Percentiles rank a stretch among this genome's conserved stretches.
Evolutionary conservation across 2,888 invertebrate species (phyloP).

Genomic region (Meteorus cinctellus): DNA sequence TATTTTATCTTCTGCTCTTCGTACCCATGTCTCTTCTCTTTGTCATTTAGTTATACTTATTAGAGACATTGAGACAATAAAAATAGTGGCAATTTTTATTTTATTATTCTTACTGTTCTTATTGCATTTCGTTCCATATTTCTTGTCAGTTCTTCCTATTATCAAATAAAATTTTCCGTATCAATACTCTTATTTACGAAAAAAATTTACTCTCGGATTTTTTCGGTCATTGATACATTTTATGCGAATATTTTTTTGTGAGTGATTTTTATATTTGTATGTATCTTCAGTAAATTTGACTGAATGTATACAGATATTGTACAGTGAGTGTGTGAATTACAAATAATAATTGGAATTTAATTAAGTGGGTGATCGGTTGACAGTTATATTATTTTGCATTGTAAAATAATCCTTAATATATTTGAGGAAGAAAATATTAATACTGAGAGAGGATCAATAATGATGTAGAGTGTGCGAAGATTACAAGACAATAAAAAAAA

Average conservation of each 20-base stretch:
- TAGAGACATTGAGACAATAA: not conserved
- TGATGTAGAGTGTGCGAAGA: conserved; percentile 4
- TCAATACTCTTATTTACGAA: no score
- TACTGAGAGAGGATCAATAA: not conserved
- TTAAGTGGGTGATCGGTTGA: conserved; percentile 10
- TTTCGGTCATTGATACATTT: no score
- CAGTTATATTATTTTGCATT: not conserved
- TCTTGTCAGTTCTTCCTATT: not conserved
- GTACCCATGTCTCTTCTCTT: not conserved
- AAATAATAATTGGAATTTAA: not conserved
- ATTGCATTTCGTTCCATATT: not conserved
- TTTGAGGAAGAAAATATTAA: no score
- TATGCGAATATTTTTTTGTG: no score
- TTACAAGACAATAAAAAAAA: not conserved
- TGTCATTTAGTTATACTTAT: not conserved
- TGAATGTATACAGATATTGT: not conserved
- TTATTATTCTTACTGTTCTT: not conserved
- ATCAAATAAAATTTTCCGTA: not conserved
- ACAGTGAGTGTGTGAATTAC: conserved; percentile 1
- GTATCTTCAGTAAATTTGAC: not conserved
- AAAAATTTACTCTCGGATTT: no score
- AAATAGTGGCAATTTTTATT: not conserved
- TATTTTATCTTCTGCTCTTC: not conserved
- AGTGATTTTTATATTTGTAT: not conserved
- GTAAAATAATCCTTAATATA: not conserved